These are phyloP conservation scores for Euglossa dilemma DNA, from an alignment of 1,140 invertebrate genomes.

Conservation along the genomic window DNA sequence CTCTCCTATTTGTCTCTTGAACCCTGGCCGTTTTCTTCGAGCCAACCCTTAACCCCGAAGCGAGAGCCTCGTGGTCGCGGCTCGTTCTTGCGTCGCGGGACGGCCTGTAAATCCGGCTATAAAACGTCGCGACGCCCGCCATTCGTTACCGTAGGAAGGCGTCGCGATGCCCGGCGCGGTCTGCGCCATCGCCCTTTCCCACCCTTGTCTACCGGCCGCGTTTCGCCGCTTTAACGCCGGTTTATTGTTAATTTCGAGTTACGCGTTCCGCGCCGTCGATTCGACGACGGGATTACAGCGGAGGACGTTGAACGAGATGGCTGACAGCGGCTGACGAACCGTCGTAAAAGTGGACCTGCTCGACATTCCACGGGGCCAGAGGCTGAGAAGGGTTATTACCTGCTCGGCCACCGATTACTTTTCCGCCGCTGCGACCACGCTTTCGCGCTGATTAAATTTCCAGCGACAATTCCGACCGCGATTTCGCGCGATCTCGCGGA, in stretches of 20 bases:
- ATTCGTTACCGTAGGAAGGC: constrained; percentile 5
- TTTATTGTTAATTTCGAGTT: constrained; percentile 37
- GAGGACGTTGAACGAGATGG: neutral
- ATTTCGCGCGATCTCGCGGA: too few relatives aligned
- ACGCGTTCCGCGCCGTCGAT: neutral
- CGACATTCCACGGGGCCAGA: neutral
- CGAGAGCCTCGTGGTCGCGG: neutral
- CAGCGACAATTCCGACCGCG: too few relatives aligned
- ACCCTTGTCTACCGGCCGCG: neutral
- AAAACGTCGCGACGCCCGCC: constrained; percentile 48
- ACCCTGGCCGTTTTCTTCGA: neutral
- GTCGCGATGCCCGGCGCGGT: neutral
- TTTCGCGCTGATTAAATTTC: too few relatives aligned
- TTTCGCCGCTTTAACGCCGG: constrained; percentile 1
- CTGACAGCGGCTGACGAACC: neutral
- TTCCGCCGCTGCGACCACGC: too few relatives aligned
- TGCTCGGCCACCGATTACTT: too few relatives aligned
- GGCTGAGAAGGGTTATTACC: too few relatives aligned
- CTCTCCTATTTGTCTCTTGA: neutral
- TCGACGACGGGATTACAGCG: constrained; percentile 3
- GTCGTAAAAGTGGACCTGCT: neutral
- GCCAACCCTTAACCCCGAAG: too few relatives aligned
- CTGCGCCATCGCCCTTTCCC: neutral
- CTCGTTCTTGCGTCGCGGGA: neutral
- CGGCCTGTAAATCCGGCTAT: constrained; percentile 50